Evolutionary conservation across 2,113 vertebrate genomes (phyloP).

Genomic region (Leucosticte australis): DNA sequence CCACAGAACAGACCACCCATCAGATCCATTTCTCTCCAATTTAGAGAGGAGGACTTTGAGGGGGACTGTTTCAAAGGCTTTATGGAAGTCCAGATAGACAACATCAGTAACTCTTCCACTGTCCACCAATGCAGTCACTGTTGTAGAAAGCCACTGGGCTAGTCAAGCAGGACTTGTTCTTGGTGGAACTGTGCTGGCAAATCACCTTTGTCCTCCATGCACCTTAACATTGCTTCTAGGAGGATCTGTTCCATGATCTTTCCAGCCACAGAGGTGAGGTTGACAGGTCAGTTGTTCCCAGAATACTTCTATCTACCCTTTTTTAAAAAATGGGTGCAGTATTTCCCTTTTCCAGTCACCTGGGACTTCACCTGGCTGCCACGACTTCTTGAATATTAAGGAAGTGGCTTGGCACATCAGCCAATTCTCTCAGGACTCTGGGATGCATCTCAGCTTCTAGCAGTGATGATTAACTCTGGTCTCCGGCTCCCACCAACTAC

Average conservation of each 20-base stretch:
- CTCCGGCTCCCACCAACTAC: not conserved
- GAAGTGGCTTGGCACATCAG: not conserved
- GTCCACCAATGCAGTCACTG: not conserved
- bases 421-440: not conserved
- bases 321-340: not conserved
- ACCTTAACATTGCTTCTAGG: not conserved
- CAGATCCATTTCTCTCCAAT: not conserved
- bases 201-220: not conserved
- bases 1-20: not conserved
- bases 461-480: not conserved
- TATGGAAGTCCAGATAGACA: not conserved
- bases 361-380: not conserved
- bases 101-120: rapidly evolving
- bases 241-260: not conserved
- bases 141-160: not conserved
- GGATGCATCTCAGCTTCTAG: not conserved
- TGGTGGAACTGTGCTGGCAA: not conserved
- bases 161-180: not conserved
- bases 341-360: not conserved
- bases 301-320: not conserved
- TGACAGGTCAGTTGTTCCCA: not conserved
- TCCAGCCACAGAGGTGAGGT: not conserved
- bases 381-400: not conserved
- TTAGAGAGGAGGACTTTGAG: not conserved
- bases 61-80: not conserved